These are phyloP conservation scores for Cacatua alba DNA, from an alignment of 2,113 vertebrate species.

Conservation along the genomic window DNA sequence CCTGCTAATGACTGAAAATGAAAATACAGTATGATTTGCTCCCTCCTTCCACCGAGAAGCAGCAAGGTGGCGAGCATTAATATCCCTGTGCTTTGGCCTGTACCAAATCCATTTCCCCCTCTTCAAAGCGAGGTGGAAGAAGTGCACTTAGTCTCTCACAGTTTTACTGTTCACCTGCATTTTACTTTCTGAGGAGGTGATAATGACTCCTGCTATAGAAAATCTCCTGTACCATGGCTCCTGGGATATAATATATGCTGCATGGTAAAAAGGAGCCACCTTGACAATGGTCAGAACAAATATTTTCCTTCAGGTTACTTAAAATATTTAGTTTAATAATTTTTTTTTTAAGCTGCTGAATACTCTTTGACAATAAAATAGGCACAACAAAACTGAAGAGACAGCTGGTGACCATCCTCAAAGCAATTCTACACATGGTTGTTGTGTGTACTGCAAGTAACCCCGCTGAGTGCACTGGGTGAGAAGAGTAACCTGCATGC, in stretches of 20 bases:
- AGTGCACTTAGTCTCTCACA: not conserved
- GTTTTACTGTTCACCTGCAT: constrained; percentile 21
- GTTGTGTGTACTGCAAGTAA: not conserved
- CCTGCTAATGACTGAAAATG: constrained; percentile 25
- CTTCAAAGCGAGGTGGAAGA: not conserved
- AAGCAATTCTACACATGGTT: rapidly evolving
- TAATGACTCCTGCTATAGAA: not conserved
- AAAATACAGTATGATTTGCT: constrained; percentile 4
- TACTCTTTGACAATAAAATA: not conserved
- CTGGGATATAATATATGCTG: not conserved
- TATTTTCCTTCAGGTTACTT: not conserved
- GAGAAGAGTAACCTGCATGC: not conserved
- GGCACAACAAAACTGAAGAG: not conserved
- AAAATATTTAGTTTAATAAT: not conserved
- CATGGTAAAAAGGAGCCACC: not conserved
- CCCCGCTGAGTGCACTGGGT: rapidly evolving
- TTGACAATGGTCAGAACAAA: not conserved
- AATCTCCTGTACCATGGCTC: not conserved
- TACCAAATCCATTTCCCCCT: constrained; percentile 43
- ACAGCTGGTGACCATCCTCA: not conserved
- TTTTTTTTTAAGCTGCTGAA: not conserved
- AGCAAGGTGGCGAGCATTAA: not conserved
- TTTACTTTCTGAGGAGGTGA: constrained; percentile 16
- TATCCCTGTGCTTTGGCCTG: constrained; percentile 37
- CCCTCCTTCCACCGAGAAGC: not conserved